Base-by-base conservation (phyloP, 2,113 vertebrate genomes). In the Channa maculata region DNA sequence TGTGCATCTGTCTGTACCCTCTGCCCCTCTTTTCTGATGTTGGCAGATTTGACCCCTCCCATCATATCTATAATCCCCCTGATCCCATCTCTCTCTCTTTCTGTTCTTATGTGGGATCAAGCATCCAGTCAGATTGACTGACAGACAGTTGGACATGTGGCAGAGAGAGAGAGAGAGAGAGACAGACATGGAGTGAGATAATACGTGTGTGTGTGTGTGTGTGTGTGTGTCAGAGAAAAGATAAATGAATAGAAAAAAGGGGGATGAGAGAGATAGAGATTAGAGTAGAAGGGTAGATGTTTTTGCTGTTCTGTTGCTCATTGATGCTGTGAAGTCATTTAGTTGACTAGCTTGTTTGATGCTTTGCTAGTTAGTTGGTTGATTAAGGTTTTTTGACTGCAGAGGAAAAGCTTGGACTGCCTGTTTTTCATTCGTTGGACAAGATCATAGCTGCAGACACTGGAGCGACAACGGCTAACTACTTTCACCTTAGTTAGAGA, bases 51-150 rank as follows among this genome's bases (percentile, higher is more conserved):
- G 84, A 95, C 94, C 94, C 93, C 95, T 95, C 95, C 96, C 93
- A 94, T 94, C 88, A 83, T 94, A 95, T 94, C 93, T 92, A 94
- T 96, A 97, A 97, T 96, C 96, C 95, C 94, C 90, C 94, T 96
- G 95, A 95, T 95, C 95, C 95, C 58, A 24, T 24, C 13, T 13
- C 51, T 10, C 24, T 59, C 95, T 93, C 94, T 58, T 46, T 80
- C 84, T 83, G 61, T 76, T 82, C 86, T 86, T 88, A 57, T 86
- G 87, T 82, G 83, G 86, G 85, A 90, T 92, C 85, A 90, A 82
- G 69, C 82, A 66, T 85, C 80, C 69, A 80, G 68, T 86, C 87
- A 78, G 77, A 79, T 84, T 86, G 85, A 86, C 78, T 84, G 86
- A 86, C 88, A 82, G 85, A 87, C 84, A 89, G 84, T 84, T 83